A percentile compares a stretch with the other conserved stretches of the same genome.
These are phyloP conservation scores for Sarcophaga variegata DNA, from an alignment of 2,888 invertebrate genomes.

Conservation along the genomic window DNA sequence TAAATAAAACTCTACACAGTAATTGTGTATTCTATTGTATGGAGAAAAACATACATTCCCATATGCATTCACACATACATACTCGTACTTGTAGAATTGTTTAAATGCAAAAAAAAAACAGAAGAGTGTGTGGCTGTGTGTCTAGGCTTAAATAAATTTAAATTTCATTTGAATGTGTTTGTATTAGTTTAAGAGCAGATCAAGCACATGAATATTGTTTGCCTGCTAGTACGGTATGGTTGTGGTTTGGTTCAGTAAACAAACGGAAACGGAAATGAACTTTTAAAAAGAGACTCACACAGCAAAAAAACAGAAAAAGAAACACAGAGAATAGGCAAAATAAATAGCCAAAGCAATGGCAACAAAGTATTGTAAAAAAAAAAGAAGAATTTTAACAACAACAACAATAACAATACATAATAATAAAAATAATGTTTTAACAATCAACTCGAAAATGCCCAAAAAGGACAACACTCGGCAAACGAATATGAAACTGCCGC, in stretches of 20 bases:
- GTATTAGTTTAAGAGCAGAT: background rate
- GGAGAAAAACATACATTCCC: background rate
- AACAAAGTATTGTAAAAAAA: constrained; percentile 1
- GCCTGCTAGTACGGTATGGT: constrained; percentile 15
- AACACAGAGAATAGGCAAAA: constrained; percentile 51
- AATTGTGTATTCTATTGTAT: constrained; percentile 7
- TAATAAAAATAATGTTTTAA: constrained; percentile 48
- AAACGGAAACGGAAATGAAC: constrained; percentile 68
- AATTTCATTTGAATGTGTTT: constrained; percentile 11
- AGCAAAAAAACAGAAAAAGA: constrained; percentile 5
- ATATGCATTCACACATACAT: too few species aligned
- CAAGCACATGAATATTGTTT: background rate
- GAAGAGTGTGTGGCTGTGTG: background rate
- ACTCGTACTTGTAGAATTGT: too few species aligned
- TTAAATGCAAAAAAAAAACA: too few species aligned
- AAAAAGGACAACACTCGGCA: background rate
- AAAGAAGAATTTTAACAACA: constrained; percentile 22
- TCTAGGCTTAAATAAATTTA: background rate
- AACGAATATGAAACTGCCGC: too few species aligned
- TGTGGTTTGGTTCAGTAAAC: constrained; percentile 63
- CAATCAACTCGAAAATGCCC: constrained; percentile 37
- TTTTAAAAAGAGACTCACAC: constrained; percentile 58
- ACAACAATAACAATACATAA: constrained; percentile 33
- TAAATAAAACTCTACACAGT: constrained; percentile 28
- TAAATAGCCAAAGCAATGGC: constrained; percentile 15